Evolutionary conservation across 1,140 invertebrate genomes (phyloP).

Genomic region (Bradynema listronoti): DNA sequence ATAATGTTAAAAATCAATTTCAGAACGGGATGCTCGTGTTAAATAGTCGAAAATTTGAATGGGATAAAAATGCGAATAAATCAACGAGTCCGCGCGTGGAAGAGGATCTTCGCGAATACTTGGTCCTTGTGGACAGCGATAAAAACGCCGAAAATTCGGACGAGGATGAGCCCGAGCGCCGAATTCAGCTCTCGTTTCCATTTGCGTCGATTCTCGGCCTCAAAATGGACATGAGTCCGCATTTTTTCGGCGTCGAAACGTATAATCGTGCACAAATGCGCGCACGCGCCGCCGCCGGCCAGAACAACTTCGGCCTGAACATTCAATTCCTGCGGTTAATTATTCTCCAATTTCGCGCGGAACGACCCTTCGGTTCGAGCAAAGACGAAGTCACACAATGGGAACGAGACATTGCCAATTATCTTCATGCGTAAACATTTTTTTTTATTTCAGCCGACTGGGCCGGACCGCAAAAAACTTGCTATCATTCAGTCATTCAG

Average conservation of each 20-base stretch:
- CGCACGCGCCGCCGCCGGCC: constrained; percentile 15
- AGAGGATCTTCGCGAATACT: no score
- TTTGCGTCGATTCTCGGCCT: constrained; percentile 30
- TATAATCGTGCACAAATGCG: constrained; percentile 4
- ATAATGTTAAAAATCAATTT: no score
- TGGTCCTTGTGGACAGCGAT: constrained; percentile 6
- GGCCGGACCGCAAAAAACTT: no score
- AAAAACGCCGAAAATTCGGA: neutral
- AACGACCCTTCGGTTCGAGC: constrained; percentile 28
- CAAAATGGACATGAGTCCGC: constrained; percentile 32
- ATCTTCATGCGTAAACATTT: constrained; percentile 33
- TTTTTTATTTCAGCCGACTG: no score
- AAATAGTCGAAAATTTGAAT: no score
- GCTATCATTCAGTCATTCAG: no score
- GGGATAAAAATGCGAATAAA: no score
- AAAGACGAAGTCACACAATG: constrained; percentile 23
- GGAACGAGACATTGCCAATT: constrained; percentile 24
- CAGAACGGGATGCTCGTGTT: no score
- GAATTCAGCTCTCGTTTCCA: constrained; percentile 31
- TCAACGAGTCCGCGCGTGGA: no score
- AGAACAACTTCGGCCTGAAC: no score
- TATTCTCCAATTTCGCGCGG: constrained; percentile 35
- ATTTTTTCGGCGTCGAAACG: constrained; percentile 33
- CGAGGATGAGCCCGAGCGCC: constrained; percentile 1
- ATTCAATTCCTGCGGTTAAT: constrained; percentile 24